A percentile compares a stretch with the other conserved stretches of the same genome.
Conservation (phyloP, 2,113 vertebrate species). For the Telmatochromis brichardi region DNA sequence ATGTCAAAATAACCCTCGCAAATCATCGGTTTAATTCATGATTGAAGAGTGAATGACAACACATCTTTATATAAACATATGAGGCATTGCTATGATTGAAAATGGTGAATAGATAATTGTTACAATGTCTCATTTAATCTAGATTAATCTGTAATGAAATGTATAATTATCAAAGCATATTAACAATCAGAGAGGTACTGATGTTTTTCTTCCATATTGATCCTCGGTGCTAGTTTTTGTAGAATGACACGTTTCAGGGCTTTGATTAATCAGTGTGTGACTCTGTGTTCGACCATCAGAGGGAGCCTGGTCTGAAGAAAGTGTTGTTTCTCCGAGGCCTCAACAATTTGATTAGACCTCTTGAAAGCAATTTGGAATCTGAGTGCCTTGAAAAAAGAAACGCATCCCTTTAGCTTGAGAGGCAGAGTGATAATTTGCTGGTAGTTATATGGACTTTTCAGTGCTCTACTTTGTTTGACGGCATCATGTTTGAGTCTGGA, state of each 20-base stretch:
- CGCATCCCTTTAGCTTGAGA: not conserved
- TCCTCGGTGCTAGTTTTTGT: not conserved
- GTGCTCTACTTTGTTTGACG: not conserved
- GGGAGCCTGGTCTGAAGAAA: constrained; percentile 6
- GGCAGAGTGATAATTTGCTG: not conserved
- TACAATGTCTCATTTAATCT: not conserved
- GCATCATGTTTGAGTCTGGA: not conserved
- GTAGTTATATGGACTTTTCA: not conserved
- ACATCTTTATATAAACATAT: not conserved
- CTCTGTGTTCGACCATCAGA: constrained; percentile 1
- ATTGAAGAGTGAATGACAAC: not conserved
- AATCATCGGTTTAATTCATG: not conserved
- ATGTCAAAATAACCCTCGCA: not conserved
- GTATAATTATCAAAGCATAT: not conserved
- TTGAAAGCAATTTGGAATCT: not conserved
- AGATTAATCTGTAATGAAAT: not conserved
- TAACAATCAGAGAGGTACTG: not conserved
- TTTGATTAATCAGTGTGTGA: not conserved
- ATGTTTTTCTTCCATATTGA: not conserved
- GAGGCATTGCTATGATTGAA: not conserved
- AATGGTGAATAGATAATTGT: not conserved
- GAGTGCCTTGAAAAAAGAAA: not conserved
- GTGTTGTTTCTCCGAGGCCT: not conserved
- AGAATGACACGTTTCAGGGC: not conserved
- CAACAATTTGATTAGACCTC: not conserved